Base-by-base conservation (phyloP, 2,888 invertebrate species). In the Exocentrus adspersus region DNA sequence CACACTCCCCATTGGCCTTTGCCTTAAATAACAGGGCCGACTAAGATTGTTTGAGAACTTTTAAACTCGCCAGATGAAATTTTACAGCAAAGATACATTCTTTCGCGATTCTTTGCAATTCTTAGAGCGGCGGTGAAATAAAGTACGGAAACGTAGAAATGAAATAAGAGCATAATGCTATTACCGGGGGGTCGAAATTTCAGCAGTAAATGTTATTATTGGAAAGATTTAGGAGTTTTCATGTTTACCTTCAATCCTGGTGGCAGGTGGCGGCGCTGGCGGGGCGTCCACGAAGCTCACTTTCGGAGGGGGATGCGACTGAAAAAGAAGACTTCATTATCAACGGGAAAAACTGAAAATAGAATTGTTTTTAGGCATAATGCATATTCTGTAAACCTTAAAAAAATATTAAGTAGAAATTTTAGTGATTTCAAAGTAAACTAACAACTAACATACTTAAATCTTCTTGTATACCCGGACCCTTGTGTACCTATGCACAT, bases 11-110 rank as follows among this genome's bases (percentile, higher is more conserved):
- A 67, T 60, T 66, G 62, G 53, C 37, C 37, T 57, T 48, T 58
- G 60, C 28, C 30, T 52, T 59, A 48, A 56, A 59, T 60, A 77
- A 77, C 76, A 77, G 78, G 71, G 75, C 76, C 78, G 76, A 77
- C 76, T 77, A 77, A 79, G 77, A 79, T 80, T 80, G 78, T 79
- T 78, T 77, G 67, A 69, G 63, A 63, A 71, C 76, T 75, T 71
- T 76, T 75, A 72, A 52, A 65, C 70, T 77, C 77, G 65, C 67
- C 72, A 75, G 75, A 79, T 78, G 77, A 78, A 77, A 79, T 78
- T 78, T 77, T 72, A 72, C 70, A 67, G 75, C 70, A 74, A 75
- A 76, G 76, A 77, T 77, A 75, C 79, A 76, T 76, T 76, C 75
- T 71, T 77, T 74, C 72, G 56, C 70, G 73, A 77, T 78, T 75